Evolutionary conservation across 2,113 vertebrate species (phyloP).

Genomic region (Bufo bufo): DNA sequence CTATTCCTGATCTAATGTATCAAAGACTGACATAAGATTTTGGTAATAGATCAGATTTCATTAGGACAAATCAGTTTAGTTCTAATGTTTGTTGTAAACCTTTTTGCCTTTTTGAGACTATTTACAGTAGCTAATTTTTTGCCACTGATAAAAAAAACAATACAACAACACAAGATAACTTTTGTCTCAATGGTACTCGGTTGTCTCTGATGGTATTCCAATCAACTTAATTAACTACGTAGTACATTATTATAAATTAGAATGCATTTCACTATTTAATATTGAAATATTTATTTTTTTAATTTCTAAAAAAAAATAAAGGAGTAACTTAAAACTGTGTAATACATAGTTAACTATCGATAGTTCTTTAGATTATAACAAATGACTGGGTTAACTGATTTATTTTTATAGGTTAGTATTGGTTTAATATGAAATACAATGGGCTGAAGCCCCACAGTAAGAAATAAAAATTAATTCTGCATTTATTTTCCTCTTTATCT

Average conservation of each 20-base stretch:
- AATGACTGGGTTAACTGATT: conserved; percentile 48
- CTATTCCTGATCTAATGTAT: conserved; percentile 18
- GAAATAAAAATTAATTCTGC: neutral
- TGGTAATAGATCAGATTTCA: conserved; percentile 57
- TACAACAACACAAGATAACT: conserved; percentile 67
- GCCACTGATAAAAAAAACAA: conserved; percentile 63
- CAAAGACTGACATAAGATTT: conserved; percentile 58
- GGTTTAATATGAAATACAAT: conserved; percentile 29
- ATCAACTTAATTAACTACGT: conserved; percentile 66
- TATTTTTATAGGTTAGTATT: conserved; percentile 57
- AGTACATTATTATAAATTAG: conserved; percentile 76
- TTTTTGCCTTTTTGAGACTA: conserved; percentile 69
- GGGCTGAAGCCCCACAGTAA: conserved; percentile 1
- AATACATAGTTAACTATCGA: conserved; percentile 76
- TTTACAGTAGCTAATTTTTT: conserved; percentile 66
- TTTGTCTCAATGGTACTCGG: conserved; percentile 65
- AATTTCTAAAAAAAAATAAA: conserved; percentile 83
- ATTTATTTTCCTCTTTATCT: neutral
- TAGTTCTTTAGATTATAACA: conserved; percentile 61
- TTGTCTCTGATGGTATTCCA: conserved; percentile 71
- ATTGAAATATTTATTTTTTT: conserved; percentile 88
- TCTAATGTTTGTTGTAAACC: conserved; percentile 70
- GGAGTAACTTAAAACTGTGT: conserved; percentile 79
- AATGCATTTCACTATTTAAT: conserved; percentile 84
- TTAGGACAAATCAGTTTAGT: conserved; percentile 70